Percentiles rank a stretch among this genome's conserved stretches.
These are phyloP conservation scores for Gymnoscopelus microlampas DNA, from an alignment of 2,797 vertebrate species.

Conservation along the genomic window DNA sequence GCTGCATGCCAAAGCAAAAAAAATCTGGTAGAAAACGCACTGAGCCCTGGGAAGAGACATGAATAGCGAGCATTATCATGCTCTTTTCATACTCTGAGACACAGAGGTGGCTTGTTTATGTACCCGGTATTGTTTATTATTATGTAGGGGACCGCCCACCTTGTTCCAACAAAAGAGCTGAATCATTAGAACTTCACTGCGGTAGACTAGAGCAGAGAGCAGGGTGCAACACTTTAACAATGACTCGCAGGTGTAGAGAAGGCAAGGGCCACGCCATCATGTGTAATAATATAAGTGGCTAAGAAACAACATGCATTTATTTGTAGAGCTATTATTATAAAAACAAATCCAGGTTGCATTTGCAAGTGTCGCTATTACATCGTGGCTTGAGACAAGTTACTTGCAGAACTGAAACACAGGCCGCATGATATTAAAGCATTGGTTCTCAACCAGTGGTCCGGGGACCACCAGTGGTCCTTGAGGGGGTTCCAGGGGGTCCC, in stretches of 20 bases:
- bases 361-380: neutral
- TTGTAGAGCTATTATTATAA: too few relatives aligned
- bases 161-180: conserved; percentile 77
- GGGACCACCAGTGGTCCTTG: too few relatives aligned
- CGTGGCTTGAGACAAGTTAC: neutral
- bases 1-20: conserved; percentile 71
- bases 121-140: conserved; percentile 63
- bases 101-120: conserved; percentile 59
- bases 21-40: conserved; percentile 70
- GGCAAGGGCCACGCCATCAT: conserved; percentile 6
- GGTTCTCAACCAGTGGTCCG: too few relatives aligned
- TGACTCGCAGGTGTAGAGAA: conserved; percentile 52
- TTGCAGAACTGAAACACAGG: conserved; percentile 40
- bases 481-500: too few relatives aligned
- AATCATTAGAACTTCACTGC: conserved; percentile 84
- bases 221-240: conserved; percentile 53
- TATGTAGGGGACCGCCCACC: conserved; percentile 45
- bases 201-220: conserved; percentile 49
- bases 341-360: neutral
- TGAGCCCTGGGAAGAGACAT: conserved; percentile 52
- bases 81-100: conserved; percentile 55
- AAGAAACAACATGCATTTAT: neutral
- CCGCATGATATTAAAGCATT: conserved; percentile 44
- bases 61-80: conserved; percentile 72
- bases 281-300: neutral